Base-by-base conservation (phyloP, 2,797 vertebrate genomes). In the Thaleichthys pacificus region DNA sequence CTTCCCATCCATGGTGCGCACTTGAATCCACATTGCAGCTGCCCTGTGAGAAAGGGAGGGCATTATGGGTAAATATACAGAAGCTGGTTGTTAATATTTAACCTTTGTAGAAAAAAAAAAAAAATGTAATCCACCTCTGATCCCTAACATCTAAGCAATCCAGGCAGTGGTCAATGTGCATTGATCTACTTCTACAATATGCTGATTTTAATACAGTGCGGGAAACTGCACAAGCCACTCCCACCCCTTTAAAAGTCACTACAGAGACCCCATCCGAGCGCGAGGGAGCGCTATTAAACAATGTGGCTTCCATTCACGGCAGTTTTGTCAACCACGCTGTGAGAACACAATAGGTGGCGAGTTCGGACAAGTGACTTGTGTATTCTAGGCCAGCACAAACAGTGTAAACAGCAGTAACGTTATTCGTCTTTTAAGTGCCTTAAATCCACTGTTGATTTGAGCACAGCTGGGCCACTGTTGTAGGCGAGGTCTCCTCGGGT, bases 1-100 rank as follows among this genome's bases (percentile, higher is more conserved):
- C 85, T 93, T 95, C 79, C 97, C 97, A 76, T 99, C 97, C 97
- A 99, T 99, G 77, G 97, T 99, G 63, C 97, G 96, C 73, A 99
- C 97, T 88, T 98, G 97, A 91, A 99, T 97, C 97, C 97, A 99
- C 97, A 99, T 99, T 88, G 89, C 92, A 91, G 89, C 90, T 89
- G 89, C 89, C 89, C 93, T 94, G 71, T 58, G 69, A 78, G 3
- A 61, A 82, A 65, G 73, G 28, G 2, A 47, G 60, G 17, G 42
- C 22, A 19, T 7, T 11, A 8, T 19, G 7, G 24, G 47, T 54
- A 54, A 65, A 22, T 35, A 65, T 35, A 65, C 19, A 22, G n/a
- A 24, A 26, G 32, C 14, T 19, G 51, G 15, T 56, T 4, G 15
- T 56, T 56, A 6, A 56, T n/a, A 17, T n/a, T 56, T 5, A 56